phyloP scores from a whole-genome alignment of 2,797 vertebrate species.

The Tinamus major region DNA sequence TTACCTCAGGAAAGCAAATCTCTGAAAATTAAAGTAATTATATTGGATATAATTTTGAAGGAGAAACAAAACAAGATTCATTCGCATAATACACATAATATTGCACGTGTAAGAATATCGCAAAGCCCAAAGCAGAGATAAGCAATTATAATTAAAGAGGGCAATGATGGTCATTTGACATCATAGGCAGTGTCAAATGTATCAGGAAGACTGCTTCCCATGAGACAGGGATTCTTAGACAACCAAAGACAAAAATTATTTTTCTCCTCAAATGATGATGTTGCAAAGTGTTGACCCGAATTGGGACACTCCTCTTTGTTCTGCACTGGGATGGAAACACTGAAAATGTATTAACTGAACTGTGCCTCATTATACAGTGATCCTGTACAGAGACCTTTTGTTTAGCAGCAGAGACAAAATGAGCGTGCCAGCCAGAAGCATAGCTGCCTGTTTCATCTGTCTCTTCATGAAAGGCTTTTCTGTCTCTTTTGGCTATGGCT shows the following conservation, averaged over 20 bases:
- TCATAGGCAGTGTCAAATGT: slow-evolving; percentile 38
- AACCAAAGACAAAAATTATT: slow-evolving; percentile 76
- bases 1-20: not conserved
- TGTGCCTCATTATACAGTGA: slow-evolving; percentile 82
- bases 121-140: slow-evolving; percentile 11
- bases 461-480: slow-evolving; percentile 72
- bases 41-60: not conserved
- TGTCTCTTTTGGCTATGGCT: slow-evolving; percentile 59
- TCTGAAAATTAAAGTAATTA: not conserved
- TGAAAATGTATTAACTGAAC: slow-evolving; percentile 84
- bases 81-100: not conserved
- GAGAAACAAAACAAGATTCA: not conserved
- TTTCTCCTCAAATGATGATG: slow-evolving; percentile 78
- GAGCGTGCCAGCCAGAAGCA: slow-evolving; percentile 76
- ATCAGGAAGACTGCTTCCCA: slow-evolving; percentile 61
- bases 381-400: slow-evolving; percentile 84
- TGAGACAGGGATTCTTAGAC: slow-evolving; percentile 54
- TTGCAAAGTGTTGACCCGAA: slow-evolving; percentile 83
- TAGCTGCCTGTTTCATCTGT: slow-evolving; percentile 75
- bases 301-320: slow-evolving; percentile 83
- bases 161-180: slow-evolving; percentile 17
- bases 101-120: not conserved
- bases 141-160: slow-evolving; percentile 14
- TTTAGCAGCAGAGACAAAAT: slow-evolving; percentile 78
- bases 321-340: slow-evolving; percentile 82